Evolutionary conservation across 2,797 vertebrate species (phyloP), one percentile per base, ranked within the genome.

Genomic region (Hydrocynus forskahlii): DNA sequence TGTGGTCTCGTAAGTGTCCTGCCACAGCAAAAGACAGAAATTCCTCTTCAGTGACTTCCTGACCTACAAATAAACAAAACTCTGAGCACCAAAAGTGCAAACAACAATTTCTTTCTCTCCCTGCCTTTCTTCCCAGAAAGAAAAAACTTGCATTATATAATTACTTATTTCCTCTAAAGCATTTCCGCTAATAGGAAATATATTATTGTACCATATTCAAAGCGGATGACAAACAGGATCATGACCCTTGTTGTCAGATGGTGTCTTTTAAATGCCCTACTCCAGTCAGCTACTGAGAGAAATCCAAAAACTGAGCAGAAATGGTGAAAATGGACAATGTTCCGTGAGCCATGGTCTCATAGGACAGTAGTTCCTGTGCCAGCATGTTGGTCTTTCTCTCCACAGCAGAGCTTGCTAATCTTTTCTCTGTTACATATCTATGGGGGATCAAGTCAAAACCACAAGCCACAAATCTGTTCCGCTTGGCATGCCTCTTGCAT

Each of bases 191-290:
- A 57, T 87, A 95, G 94, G 93, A 92, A 94, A 93, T 88, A 91
- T 94, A 94, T 94, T 92, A 94, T 87, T 94, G 94, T 94, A 89
- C 88, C 81, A 85, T 92, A 92, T 89, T 95, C 10, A 90, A 92
- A 89, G 93, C 89, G 89, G 88, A 88, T 91, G 90, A 93, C 95
- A 95, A 95, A 94, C 92, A 94, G 83, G 87, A 93, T 94, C 93
- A 16, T 94, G 96, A 96, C 95, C 95, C 95, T 87, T 90, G 91
- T 86, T 94, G 88, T 92, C 88, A 85, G 90, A 83, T 86, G 82
- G 82, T 83, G 83, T 50, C 21, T 52, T 60, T 69, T 81, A 86
- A 87, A 86, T 86, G 81, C 88, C 85, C 86, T 83, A 13, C 60
- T 66, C 21, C 62, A 10, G 10, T 12, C 16, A 40, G 16, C 25